Base-by-base conservation (phyloP, 2,797 vertebrate species). In the Chloroceryle amazona region DNA sequence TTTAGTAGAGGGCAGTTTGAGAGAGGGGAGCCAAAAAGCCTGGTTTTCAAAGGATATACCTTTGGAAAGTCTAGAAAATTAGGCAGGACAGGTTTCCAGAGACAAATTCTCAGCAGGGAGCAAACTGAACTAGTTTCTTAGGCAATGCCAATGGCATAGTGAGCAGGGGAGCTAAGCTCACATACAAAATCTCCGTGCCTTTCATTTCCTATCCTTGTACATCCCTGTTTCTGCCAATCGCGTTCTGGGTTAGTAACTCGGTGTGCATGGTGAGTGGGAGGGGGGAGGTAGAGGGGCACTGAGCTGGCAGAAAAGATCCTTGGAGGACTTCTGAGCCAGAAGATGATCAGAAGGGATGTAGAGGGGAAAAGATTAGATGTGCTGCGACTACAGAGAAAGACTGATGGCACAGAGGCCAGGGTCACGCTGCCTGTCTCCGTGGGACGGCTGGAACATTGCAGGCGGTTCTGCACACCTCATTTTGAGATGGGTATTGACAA, bases 1-100 rank as follows among this genome's bases (percentile, higher is more conserved):
- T 81, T 86, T 83, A 13, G 14, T 0, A 44, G 65, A 81, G 85
- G 82, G 57, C 49, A 86, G 44, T 72, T 74, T 9, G 67, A 46
- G 42, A 37, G 46, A 68, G 51, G 9, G 46, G 35, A 81, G 46
- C 42, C 16, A 23, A 91, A 39, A 71, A 73, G 39, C 78, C n/a
- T 75, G 35, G 49, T 91, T 90, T 92, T 16, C 58, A 44, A 81
- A 93, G 72, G 82, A 35, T 76, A 13, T 19, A 80, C 72, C 87
- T 85, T 87, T 82, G 57, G 81, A 61, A 91, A 95, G 88, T 47
- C 21, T 75, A 74, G 66, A 90, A 96, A 90, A 95, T 95, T 16
- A 88, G 92, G 68, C 85, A 95, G 81, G 89, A 96, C 93, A 95
- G 62, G 58, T 93, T 94, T 96, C 87, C 58, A 91, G 87, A 76